phyloP scores from a whole-genome alignment of 2,888 invertebrate genomes.

The Agrotis exclamationis region DNA sequence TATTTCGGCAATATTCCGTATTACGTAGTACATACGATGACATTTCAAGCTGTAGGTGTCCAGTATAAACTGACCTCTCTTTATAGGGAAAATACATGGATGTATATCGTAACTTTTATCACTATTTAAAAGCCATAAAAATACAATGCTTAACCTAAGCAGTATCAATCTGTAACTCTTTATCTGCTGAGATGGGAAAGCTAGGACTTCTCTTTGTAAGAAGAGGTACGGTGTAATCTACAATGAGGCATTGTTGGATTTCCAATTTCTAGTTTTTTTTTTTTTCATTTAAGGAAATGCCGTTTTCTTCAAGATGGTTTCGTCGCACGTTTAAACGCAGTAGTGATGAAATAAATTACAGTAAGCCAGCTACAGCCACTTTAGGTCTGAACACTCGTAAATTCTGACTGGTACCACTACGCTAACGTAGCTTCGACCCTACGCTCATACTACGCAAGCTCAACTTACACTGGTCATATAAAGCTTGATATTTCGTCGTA shows the following conservation, averaged over 20 bases:
- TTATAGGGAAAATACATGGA: too few relatives aligned
- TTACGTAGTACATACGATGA: slow-evolving; percentile 10
- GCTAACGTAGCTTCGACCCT: too few relatives aligned
- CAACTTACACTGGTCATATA: neutral
- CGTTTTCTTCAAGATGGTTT: neutral
- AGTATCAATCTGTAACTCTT: too few relatives aligned
- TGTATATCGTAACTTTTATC: too few relatives aligned
- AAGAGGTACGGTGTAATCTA: neutral
- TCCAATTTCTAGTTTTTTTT: too few relatives aligned
- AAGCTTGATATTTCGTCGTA: slow-evolving; percentile 1
- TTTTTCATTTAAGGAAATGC: too few relatives aligned
- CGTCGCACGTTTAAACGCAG: neutral
- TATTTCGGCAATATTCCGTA: slow-evolving; percentile 24
- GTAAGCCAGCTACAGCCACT: neutral
- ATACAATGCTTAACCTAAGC: neutral
- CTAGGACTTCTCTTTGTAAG: neutral
- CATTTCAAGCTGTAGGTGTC: neutral
- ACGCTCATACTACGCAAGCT: neutral
- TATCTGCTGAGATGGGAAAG: too few relatives aligned
- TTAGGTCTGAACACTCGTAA: neutral
- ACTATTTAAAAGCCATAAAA: too few relatives aligned
- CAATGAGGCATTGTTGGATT: too few relatives aligned
- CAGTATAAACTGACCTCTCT: neutral
- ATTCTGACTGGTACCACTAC: neutral
- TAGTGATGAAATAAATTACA: neutral